A percentile compares a stretch with the other conserved stretches of the same genome.
Conservation (phyloP, 92 coral and sea anemone species). For the Paramuricea clavata region DNA sequence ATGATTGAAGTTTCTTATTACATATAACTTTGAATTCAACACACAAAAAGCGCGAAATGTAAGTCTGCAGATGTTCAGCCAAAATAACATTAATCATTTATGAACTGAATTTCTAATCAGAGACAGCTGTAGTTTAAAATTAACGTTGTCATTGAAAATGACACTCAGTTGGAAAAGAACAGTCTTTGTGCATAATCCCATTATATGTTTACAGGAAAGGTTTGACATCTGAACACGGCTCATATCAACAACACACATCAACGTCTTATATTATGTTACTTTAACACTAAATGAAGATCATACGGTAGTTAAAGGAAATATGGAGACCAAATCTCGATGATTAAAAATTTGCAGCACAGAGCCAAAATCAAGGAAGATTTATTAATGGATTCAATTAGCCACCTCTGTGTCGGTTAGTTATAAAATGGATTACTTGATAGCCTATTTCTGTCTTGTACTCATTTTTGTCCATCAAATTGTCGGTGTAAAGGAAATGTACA, state of each 20-base stretch:
- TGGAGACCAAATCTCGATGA: too few relatives aligned
- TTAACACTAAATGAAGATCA: too few relatives aligned
- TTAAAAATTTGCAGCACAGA: neutral
- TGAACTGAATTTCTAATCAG: neutral
- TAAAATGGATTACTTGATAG: conserved; percentile 20
- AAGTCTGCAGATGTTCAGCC: neutral
- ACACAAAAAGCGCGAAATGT: neutral
- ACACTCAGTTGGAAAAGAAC: neutral
- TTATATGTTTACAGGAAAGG: neutral
- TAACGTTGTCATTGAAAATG: neutral
- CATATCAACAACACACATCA: neutral
- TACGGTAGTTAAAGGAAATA: too few relatives aligned
- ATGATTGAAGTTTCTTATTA: too few relatives aligned
- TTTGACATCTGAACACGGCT: neutral
- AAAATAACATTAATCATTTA: neutral
- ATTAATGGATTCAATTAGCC: neutral
- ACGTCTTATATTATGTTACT: neutral
- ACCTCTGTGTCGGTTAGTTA: neutral
- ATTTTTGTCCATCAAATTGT: neutral
- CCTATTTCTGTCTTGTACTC: neutral
- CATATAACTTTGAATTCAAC: neutral
- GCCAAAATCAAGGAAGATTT: neutral
- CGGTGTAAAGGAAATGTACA: neutral
- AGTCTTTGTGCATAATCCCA: neutral
- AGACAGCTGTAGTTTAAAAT: conserved; percentile 6